These are phyloP conservation scores for Iselma pallidipennis DNA, from an alignment of 2,888 invertebrate species.

Conservation along the genomic window DNA sequence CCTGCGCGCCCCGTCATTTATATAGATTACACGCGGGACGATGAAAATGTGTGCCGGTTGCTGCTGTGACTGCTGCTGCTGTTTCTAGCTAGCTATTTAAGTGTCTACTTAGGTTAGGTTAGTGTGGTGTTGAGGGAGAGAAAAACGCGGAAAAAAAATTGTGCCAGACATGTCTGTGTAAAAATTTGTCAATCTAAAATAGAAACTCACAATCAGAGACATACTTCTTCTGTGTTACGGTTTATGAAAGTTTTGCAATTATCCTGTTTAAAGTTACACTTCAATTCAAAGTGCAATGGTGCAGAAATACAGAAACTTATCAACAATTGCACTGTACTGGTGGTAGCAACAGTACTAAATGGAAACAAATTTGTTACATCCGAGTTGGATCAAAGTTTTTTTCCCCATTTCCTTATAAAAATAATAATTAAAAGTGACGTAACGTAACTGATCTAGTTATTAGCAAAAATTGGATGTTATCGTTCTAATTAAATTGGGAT, in stretches of 20 bases:
- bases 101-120: constrained; percentile 40
- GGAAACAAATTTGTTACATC: neutral
- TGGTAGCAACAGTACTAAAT: neutral
- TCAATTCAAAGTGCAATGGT: neutral
- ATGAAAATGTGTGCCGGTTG: constrained; percentile 18
- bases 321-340: neutral
- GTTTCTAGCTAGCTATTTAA: constrained; percentile 14
- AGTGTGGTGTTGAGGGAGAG: too few species aligned
- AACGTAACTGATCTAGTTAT: too few species aligned
- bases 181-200: neutral
- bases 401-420: neutral
- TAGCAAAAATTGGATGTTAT: constrained; percentile 2
- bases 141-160: constrained; percentile 19
- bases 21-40: constrained; percentile 24
- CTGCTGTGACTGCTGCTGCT: neutral
- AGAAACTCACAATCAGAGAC: neutral
- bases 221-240: too few species aligned
- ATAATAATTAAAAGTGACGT: neutral
- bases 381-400: too few species aligned
- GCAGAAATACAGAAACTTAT: neutral
- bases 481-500: constrained; percentile 28
- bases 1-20: constrained; percentile 20
- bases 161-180: neutral
- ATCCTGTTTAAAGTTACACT: neutral
- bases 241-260: neutral